Evolutionary conservation across 2,888 invertebrate species (phyloP).

Genomic region (Ornithoptera priamus): DNA sequence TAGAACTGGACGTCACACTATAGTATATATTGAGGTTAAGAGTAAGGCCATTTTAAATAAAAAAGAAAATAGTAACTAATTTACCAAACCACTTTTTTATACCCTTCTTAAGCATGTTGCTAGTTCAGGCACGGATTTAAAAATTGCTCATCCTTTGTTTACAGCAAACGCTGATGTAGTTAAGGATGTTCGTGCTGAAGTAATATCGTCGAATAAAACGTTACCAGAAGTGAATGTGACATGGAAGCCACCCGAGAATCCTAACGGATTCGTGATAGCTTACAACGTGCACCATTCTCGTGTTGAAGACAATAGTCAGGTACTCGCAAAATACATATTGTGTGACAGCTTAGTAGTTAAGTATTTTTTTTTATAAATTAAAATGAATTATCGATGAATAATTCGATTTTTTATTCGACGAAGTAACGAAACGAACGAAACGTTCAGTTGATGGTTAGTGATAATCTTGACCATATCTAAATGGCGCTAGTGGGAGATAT

Average conservation of each 20-base stretch:
- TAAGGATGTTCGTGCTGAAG: slow-evolving; percentile 66
- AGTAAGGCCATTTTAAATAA: too few relatives aligned
- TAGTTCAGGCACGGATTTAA: neutral
- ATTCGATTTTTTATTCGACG: too few relatives aligned
- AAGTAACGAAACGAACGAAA: too few relatives aligned
- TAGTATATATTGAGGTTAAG: too few relatives aligned
- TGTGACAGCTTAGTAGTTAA: neutral
- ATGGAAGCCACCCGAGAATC: slow-evolving; percentile 90
- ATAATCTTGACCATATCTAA: too few relatives aligned
- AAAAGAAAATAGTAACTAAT: too few relatives aligned
- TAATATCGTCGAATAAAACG: slow-evolving; percentile 67
- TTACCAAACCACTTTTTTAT: neutral
- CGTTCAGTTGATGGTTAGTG: too few relatives aligned
- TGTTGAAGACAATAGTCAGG: slow-evolving; percentile 77
- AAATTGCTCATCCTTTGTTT: slow-evolving; percentile 16
- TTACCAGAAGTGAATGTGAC: slow-evolving; percentile 82
- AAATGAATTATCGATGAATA: too few relatives aligned
- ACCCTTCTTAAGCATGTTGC: neutral
- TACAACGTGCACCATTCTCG: slow-evolving; percentile 89
- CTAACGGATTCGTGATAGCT: slow-evolving; percentile 93
- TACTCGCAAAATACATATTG: slow-evolving; percentile 29
- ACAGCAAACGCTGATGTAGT: slow-evolving; percentile 86
- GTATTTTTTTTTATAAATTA: neutral
- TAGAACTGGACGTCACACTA: too few relatives aligned
- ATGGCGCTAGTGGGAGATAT: too few relatives aligned